Base-by-base conservation (phyloP, 2,797 vertebrate species). In the Anabacerthia variegaticeps region DNA sequence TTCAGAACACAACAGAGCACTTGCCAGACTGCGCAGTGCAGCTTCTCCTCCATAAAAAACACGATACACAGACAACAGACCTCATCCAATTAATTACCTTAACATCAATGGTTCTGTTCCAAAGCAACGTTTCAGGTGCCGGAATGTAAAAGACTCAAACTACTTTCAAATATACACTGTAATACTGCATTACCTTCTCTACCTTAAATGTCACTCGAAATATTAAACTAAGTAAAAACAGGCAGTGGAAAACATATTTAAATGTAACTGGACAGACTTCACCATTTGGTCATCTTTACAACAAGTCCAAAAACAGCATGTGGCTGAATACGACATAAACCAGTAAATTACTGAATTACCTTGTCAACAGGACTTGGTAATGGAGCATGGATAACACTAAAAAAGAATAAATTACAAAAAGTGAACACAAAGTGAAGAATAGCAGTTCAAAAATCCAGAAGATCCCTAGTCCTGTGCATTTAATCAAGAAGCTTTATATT, bases 291-390 rank as follows among this genome's bases (percentile, higher is more conserved):
- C 23, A 36, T 17, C 46, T 78, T 74, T 30, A 15, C 10, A 88
- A 56, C 9, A 74, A 58, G 10, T 20, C 12, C 51, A n/a, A 73
- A 83, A 59, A 55, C 1, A 84, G 32, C 27, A 69, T 0, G 4
- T 34, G 22, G 20, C 3, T 39, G 19, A 85, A 36, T 26, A 86
- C 74, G 44, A 61, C 17, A 91, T 27, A 74, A 91, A 81, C 18
- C 21, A 68, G 37, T 21, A 72, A 84, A 79, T 24, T 32, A 65
- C n/a, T 85, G 72, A 97, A 98, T 99, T 99, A 99, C 99, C 99
- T 99, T 99, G 98, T 99, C 99, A 98, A 99, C 98, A 97, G 99
- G 99, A 98, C 99, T 99, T 96, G 99, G 99, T 97, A 99, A 98
- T 81, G 99, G 98, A 97, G 99, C 98, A 98, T 99, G 99, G 98